Evolutionary conservation across 2,888 invertebrate species (phyloP), one percentile per base, ranked within the genome.

Genomic region (Tachina lurida): DNA sequence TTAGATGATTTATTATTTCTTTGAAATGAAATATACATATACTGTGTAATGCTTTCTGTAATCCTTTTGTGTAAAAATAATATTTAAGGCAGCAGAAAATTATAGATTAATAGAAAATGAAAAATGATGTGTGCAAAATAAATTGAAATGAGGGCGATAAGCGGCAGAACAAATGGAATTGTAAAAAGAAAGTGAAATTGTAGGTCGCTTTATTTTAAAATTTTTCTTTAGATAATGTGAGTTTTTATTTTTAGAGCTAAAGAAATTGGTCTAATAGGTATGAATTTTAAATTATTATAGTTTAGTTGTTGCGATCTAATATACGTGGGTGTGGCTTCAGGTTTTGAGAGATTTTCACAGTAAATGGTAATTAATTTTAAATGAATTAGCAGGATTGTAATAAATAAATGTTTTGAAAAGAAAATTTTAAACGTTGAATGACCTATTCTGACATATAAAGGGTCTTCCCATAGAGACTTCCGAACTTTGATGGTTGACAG

Each of bases 1-100:
- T 73, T 43, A 81, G 60, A 75, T 75, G 75, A 81, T 81, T 75
- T 81, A 81, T 81, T 52, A 52, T 80, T 80, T 63, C 5, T 58
- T 22, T 79, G 39, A 63, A 12, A 43, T 71, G 15, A 17, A 41
- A 17, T 68, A 15, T 1, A 22, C 3, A 22, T 54, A 10, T 22
- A 31, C 31, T 17, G 31, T 39, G n/a, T 17, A 63, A n/a, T 45
- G 4, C 45, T 43, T 15, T 60, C 41, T 73, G 15, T 22, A 31
- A 60, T 63, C 58, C 73, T 67, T 77, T 62, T 78, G 13, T 70
- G 19, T 13, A 56, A 47, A 22, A 70, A 17, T 43, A n/a, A 62
- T 43, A 12, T 45, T 54, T 47, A 41, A 56, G 58, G 41, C 19
- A 73, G 47, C 63, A 52, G n/a, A 63, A 73, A 79, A 79, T n/a